Base-by-base conservation (phyloP, 2,888 invertebrate genomes). In the Cataglyphis altisquamis region DNA sequence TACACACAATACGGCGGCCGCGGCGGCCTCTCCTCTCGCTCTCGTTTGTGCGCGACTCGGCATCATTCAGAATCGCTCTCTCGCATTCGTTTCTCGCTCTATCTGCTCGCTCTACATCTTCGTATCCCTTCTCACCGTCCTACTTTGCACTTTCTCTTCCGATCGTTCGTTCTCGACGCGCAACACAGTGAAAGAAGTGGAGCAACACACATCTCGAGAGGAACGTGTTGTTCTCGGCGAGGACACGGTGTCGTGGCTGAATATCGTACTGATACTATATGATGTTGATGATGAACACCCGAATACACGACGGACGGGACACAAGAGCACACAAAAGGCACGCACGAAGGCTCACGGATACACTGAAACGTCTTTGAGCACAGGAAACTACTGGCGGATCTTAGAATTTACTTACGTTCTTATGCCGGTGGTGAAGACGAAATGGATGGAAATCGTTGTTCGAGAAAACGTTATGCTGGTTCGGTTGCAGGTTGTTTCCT, bases 401-500 rank as follows among this genome's bases (percentile, higher is more conserved):
- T 48, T 55, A 15, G 10, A 25, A 60, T 36, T 36, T 48, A 62
- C 78, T 60, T 15, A 80, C 78, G 15, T 67, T n/a, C 32, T 60
- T 12, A 32, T 62, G 67, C 60, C 74, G 86, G 39, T 57, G 66
- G 62, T 72, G 55, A 78, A 72, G 75, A 60, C 68, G 32, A 52
- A 45, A 74, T 84, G 83, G 86, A 85, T 85, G 89, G 88, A 91
- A 91, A 91, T 91, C 92, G 91, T 92, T 90, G 91, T 90, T 91
- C 89, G 91, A 91, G 92, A 87, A 90, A 91, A 92, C 91, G 91
- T 91, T 89, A 88, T 90, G 90, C 91, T 91, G 92, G 92, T 92
- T 92, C 91, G 92, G 92, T 92, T 91, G 94, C 94, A 94, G 94
- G 94, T 94, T 94, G 94, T 94, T 94, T 94, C 94, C 94, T 94